These are phyloP conservation scores for Glareola pratincola DNA, from an alignment of 2,113 vertebrate species.

Conservation along the genomic window DNA sequence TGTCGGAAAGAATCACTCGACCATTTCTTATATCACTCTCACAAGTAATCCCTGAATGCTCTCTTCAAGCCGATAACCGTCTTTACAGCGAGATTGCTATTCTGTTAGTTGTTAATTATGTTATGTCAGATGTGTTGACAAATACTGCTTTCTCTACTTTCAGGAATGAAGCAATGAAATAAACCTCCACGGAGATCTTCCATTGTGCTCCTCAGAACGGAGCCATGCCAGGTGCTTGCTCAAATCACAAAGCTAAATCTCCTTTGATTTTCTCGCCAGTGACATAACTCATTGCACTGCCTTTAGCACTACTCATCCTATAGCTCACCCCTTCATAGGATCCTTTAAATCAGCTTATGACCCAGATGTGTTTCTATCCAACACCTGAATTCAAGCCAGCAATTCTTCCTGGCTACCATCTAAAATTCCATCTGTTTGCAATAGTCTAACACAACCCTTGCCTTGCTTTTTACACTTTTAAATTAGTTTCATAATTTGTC, in stretches of 20 bases:
- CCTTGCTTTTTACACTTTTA: conserved; percentile 15
- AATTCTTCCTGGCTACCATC: not conserved
- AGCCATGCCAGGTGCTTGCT: not conserved
- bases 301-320: not conserved
- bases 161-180: not conserved
- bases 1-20: not conserved
- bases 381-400: not conserved
- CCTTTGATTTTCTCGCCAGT: not conserved
- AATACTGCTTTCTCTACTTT: not conserved
- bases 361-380: conserved; percentile 21
- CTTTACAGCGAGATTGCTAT: not conserved
- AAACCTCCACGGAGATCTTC: not conserved
- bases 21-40: not conserved
- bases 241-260: not conserved
- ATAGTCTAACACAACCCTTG: not conserved
- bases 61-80: not conserved
- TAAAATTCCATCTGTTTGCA: conserved; percentile 39
- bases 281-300: not conserved
- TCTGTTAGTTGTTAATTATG: not conserved
- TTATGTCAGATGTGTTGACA: not conserved
- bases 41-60: not conserved
- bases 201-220: not conserved
- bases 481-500: not conserved
- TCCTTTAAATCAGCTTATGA: not conserved
- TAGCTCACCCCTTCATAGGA: not conserved